A percentile compares a stretch with the other conserved stretches of the same genome.
Evolutionary conservation across 2,113 vertebrate species (phyloP).

Genomic region (Myotis davidii): DNA sequence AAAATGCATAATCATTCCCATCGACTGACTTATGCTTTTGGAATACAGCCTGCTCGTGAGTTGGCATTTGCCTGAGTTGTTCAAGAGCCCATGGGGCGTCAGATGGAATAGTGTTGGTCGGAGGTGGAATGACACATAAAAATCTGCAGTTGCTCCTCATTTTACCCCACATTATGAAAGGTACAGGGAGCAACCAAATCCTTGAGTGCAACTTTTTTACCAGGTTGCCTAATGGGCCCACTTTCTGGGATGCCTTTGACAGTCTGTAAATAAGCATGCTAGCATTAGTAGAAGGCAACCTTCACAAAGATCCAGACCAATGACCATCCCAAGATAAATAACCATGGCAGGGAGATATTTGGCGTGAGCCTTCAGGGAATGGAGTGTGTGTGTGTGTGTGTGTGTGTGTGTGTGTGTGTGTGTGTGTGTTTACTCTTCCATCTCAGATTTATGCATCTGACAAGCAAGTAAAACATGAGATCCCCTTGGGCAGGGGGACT

Average conservation of each 20-base stretch:
- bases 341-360: background rate
- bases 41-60: background rate
- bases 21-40: background rate
- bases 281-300: background rate
- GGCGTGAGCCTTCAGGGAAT: background rate
- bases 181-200: background rate
- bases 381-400: too few relatives aligned
- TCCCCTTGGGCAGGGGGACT: background rate
- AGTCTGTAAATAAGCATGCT: background rate
- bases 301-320: background rate
- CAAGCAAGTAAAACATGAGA: conserved; percentile 14
- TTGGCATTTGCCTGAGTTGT: background rate
- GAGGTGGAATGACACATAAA: too few relatives aligned
- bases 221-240: background rate
- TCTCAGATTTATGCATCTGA: conserved; percentile 43
- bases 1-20: background rate
- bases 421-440: background rate
- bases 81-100: background rate
- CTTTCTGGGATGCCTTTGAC: background rate
- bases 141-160: rapidly evolving
- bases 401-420: background rate
- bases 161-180: background rate
- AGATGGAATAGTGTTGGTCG: rapidly evolving
- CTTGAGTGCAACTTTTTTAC: background rate
- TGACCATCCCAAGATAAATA: background rate